These are phyloP conservation scores for Nesometra sesokonis DNA, from an alignment of 35 echinoderm and acorn worm genomes.

Conservation along the genomic window DNA sequence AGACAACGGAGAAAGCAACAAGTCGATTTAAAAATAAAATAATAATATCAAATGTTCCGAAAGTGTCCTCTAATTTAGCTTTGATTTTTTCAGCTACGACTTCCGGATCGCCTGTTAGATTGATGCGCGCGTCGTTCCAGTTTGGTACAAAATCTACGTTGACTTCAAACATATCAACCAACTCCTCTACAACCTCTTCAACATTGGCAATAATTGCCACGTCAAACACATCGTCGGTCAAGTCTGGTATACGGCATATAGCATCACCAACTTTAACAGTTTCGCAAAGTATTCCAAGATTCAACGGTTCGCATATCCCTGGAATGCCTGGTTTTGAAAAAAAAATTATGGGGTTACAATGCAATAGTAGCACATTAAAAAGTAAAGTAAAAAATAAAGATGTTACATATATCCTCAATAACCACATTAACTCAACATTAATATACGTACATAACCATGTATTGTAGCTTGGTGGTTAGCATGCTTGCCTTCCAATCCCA, in stretches of 20 bases:
- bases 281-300: conserved; percentile 42
- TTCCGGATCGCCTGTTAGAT: conserved; percentile 29
- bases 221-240: conserved; percentile 24
- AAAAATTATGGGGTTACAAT: too few relatives aligned
- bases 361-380: too few relatives aligned
- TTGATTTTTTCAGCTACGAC: conserved; percentile 39
- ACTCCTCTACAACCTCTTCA: conserved; percentile 1
- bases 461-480: too few relatives aligned
- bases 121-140: conserved; percentile 20
- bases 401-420: too few relatives aligned
- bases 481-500: too few relatives aligned
- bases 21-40: conserved; percentile 55
- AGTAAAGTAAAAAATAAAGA: too few relatives aligned
- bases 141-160: conserved; percentile 50
- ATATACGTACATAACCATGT: too few relatives aligned
- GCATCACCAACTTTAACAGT: conserved; percentile 24
- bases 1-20: conserved; percentile 64
- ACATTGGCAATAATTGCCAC: not conserved
- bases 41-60: conserved; percentile 25
- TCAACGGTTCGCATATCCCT: not conserved
- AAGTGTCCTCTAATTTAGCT: conserved; percentile 33
- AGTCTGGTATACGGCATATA: conserved; percentile 36
- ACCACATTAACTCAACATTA: too few relatives aligned
- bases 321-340: too few relatives aligned
- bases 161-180: conserved; percentile 20